Conservation (phyloP, 2,888 invertebrate genomes). For the Hypomecis atomaria region DNA sequence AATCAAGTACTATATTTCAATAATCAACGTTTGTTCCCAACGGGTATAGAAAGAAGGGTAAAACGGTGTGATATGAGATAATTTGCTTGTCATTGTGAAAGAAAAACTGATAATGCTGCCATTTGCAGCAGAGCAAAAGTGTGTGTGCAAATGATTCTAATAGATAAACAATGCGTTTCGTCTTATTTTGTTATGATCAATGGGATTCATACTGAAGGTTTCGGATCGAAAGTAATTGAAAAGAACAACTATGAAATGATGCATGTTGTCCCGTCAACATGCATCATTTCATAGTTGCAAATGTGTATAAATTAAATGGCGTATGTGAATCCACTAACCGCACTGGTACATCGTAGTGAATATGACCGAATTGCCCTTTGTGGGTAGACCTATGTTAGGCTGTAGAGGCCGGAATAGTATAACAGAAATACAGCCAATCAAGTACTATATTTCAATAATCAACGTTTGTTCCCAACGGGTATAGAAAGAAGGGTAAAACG, state of each 20-base stretch:
- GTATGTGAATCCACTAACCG: no score
- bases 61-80: conserved; percentile 50
- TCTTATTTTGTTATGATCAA: not conserved
- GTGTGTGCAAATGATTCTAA: conserved; percentile 34
- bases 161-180: conserved; percentile 1
- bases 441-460: not conserved
- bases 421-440: no score
- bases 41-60: conserved; percentile 14
- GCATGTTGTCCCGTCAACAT: no score
- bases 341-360: no score
- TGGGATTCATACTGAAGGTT: not conserved
- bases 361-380: no score
- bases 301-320: no score
- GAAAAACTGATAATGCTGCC: conserved; percentile 55
- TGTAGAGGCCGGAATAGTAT: no score
- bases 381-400: no score
- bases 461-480: conserved; percentile 11
- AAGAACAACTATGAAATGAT: no score
- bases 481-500: conserved; percentile 18
- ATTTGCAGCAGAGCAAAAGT: conserved; percentile 34
- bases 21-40: conserved; percentile 7
- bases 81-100: conserved; percentile 55
- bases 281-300: no score
- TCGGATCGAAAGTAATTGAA: no score
- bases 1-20: not conserved